Conservation (phyloP, 2,888 invertebrate genomes). For the Dicranocentrus wangi region DNA sequence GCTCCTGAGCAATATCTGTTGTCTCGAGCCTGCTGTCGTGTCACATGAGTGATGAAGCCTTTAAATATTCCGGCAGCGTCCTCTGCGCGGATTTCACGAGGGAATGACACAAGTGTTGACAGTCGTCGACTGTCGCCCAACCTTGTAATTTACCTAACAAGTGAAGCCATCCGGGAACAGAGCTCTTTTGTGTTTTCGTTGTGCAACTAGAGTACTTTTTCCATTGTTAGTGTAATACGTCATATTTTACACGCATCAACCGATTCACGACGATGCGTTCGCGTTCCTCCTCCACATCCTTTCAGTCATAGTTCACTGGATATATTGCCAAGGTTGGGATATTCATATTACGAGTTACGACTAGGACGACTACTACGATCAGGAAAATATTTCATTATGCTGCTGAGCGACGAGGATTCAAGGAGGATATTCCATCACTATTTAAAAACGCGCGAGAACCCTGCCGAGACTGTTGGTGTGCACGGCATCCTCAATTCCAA, state of each 20-base stretch:
- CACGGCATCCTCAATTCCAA: not conserved
- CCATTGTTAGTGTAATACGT: no score
- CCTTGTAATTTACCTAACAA: constrained; percentile 50
- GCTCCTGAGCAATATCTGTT: not conserved
- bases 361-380: no score
- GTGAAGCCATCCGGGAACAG: constrained; percentile 23
- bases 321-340: no score
- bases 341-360: no score
- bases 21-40: constrained; percentile 28
- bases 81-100: not conserved
- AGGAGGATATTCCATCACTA: constrained; percentile 11
- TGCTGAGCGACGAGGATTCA: no score
- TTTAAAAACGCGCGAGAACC: not conserved
- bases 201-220: not conserved
- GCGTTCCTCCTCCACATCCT: no score
- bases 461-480: not conserved
- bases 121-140: constrained; percentile 46
- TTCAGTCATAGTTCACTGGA: no score
- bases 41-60: constrained; percentile 54
- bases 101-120: constrained; percentile 54
- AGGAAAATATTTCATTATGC: no score
- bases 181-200: not conserved
- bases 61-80: constrained; percentile 19
- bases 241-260: no score
- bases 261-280: no score